These are phyloP conservation scores for Leucozona laternaria DNA, from an alignment of 2,888 invertebrate species.

Conservation along the genomic window DNA sequence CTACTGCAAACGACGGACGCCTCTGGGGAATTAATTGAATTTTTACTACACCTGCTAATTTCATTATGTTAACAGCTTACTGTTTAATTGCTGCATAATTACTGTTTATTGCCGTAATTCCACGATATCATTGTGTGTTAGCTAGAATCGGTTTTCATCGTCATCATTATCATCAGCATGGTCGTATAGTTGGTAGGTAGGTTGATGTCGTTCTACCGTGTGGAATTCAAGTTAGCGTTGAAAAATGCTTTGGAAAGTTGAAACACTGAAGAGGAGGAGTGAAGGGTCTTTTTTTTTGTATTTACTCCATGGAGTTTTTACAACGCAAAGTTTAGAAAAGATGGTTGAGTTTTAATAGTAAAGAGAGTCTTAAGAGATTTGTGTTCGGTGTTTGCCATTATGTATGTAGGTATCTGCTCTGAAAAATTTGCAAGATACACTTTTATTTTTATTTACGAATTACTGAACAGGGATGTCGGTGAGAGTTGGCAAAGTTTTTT, in stretches of 20 bases:
- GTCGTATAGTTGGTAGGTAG: background rate
- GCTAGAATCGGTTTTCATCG: conserved; percentile 60
- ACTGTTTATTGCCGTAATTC: conserved; percentile 76
- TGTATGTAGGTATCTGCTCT: background rate
- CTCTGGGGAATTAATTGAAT: conserved; percentile 72
- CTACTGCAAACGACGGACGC: conserved; percentile 39
- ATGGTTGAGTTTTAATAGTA: conserved; percentile 37
- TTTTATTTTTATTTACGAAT: conserved; percentile 20
- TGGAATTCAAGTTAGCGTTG: conserved; percentile 65
- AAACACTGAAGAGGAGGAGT: background rate
- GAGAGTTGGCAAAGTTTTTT: background rate
- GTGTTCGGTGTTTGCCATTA: background rate
- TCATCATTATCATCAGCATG: conserved; percentile 24
- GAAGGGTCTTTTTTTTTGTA: background rate
- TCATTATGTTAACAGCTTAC: conserved; percentile 76
- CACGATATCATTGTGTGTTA: conserved; percentile 76
- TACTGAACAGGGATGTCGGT: conserved; percentile 48
- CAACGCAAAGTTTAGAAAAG: background rate
- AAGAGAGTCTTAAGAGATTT: conserved; percentile 49
- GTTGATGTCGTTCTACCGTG: conserved; percentile 39
- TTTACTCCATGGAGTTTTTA: conserved; percentile 1
- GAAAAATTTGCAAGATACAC: conserved; percentile 37
- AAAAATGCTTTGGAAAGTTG: conserved; percentile 51
- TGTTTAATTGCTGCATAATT: conserved; percentile 76
- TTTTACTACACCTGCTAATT: conserved; percentile 76